Evolutionary conservation across 2,888 invertebrate species (phyloP).

Genomic region (Ligdia adustata): DNA sequence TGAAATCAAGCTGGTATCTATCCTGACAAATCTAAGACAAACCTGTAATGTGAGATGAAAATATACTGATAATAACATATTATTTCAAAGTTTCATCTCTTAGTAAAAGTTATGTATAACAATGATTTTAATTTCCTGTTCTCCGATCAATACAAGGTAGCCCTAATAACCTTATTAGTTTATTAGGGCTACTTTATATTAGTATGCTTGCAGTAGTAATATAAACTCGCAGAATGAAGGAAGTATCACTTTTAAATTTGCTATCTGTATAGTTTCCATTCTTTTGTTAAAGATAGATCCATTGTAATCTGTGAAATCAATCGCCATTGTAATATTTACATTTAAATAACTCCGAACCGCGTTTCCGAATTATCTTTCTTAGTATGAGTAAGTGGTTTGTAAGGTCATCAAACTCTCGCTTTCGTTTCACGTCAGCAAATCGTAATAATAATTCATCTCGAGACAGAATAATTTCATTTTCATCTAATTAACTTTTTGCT

Average conservation of each 20-base stretch:
- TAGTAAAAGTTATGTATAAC: neutral
- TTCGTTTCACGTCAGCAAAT: constrained; percentile 32
- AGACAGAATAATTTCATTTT: constrained; percentile 35
- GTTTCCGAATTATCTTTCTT: constrained; percentile 19
- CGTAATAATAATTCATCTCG: constrained; percentile 34
- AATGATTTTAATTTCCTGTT: no score
- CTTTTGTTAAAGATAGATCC: constrained; percentile 18
- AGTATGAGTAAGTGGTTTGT: constrained; percentile 11
- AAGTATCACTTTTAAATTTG: constrained; percentile 5
- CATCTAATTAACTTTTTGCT: constrained; percentile 32
- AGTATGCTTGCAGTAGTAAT: no score
- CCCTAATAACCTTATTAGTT: no score
- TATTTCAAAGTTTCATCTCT: neutral
- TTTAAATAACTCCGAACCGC: constrained; percentile 22
- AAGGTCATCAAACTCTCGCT: constrained; percentile 36
- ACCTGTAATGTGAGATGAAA: no score
- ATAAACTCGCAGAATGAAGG: constrained; percentile 3
- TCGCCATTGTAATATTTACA: constrained; percentile 23
- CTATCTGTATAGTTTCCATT: constrained; percentile 18
- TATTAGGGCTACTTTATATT: no score
- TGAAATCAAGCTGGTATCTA: no score
- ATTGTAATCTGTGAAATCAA: constrained; percentile 25
- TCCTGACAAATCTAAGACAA: no score
- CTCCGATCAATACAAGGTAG: no score
- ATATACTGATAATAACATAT: no score